A percentile compares a stretch with the other conserved stretches of the same genome.
These are phyloP conservation scores for Oncopeltus fasciatus DNA, from an alignment of 1,140 invertebrate species.

Conservation along the genomic window DNA sequence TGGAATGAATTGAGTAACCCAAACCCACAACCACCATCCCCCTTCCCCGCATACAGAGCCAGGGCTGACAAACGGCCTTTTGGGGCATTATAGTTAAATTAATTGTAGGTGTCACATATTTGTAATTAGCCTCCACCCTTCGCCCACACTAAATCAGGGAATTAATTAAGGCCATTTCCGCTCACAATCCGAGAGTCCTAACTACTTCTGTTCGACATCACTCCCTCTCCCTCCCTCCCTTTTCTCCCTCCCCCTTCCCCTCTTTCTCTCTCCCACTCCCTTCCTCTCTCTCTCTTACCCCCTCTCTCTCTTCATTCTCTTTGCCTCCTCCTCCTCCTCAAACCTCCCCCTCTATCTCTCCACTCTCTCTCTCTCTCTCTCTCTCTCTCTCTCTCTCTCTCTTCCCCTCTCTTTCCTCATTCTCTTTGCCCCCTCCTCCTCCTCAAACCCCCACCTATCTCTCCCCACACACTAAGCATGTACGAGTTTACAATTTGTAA, in stretches of 20 bases:
- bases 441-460: too few species aligned
- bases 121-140: too few species aligned
- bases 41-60: too few species aligned
- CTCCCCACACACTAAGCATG: too few species aligned
- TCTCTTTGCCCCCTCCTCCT: background rate
- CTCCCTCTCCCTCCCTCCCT: background rate
- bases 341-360: background rate
- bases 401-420: background rate
- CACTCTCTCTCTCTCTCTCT: conserved; percentile 3
- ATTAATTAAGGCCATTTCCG: too few species aligned
- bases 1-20: too few species aligned
- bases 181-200: too few species aligned
- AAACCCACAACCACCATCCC: too few species aligned
- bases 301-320: background rate
- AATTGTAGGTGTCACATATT: background rate
- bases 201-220: background rate
- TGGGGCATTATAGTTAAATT: background rate
- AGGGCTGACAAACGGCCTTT: background rate
- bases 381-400: conserved; percentile 8
- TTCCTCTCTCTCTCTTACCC: background rate
- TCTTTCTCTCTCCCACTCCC: background rate
- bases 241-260: background rate
- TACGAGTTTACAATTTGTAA: too few species aligned
- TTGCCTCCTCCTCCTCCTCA: background rate
- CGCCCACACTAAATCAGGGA: too few species aligned